Evolutionary conservation across 2,888 invertebrate species (phyloP).

Genomic region (Nasonovia ribisnigri): DNA sequence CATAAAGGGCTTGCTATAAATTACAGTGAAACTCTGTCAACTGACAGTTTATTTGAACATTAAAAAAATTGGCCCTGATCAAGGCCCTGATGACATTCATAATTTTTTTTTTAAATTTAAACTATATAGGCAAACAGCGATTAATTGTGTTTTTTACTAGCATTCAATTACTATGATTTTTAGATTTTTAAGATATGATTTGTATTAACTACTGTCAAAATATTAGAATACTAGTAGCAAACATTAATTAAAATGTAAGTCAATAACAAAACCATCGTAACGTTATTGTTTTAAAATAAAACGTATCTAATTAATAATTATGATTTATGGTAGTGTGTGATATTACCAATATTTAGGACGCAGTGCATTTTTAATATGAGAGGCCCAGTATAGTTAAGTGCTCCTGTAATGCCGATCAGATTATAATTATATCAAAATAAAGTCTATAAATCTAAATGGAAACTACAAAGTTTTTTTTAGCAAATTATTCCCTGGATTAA

Average conservation of each 20-base stretch:
- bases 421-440: not conserved
- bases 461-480: not conserved
- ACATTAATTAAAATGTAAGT: not conserved
- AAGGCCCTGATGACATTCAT: not conserved
- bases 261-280: not conserved
- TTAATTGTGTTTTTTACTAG: not conserved
- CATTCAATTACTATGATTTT: not conserved
- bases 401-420: not conserved
- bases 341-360: not conserved
- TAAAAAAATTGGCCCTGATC: not conserved
- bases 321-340: not conserved
- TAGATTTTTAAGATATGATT: not conserved
- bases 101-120: not conserved
- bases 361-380: not conserved
- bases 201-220: not conserved
- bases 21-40: not conserved
- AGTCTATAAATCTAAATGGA: not conserved
- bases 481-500: not conserved
- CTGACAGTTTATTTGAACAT: not conserved
- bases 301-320: not conserved
- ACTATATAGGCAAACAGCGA: not conserved
- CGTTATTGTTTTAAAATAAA: not conserved
- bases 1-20: not conserved
- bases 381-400: not conserved
- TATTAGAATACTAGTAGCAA: not conserved